Conservation (phyloP, 2,113 vertebrate genomes). For the Pluvianellus socialis region DNA sequence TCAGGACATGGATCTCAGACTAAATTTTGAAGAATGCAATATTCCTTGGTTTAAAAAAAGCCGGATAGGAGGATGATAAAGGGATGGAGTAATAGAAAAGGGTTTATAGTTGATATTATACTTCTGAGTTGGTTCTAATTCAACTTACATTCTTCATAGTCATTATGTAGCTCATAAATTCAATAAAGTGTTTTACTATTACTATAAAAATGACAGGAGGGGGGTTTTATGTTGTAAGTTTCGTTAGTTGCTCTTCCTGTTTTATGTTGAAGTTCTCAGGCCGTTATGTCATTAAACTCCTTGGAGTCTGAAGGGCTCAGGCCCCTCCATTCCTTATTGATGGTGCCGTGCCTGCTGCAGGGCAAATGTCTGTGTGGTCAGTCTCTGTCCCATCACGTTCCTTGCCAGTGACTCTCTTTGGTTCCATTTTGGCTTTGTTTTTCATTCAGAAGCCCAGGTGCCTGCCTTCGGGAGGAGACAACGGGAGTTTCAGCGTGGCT, state of each 20-base stretch:
- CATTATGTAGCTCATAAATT: constrained; percentile 87
- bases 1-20: constrained; percentile 26
- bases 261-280: constrained; percentile 80
- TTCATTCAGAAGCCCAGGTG: neutral
- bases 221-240: constrained; percentile 86
- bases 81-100: constrained; percentile 73
- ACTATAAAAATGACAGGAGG: constrained; percentile 88
- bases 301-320: constrained; percentile 78
- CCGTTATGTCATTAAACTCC: constrained; percentile 82
- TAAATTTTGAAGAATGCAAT: constrained; percentile 58
- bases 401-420: neutral
- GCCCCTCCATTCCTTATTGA: constrained; percentile 29
- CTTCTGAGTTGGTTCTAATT: constrained; percentile 83
- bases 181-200: constrained; percentile 87
- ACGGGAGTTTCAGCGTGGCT: neutral
- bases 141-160: constrained; percentile 82
- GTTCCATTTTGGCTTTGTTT: neutral
- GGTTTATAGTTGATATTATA: constrained; percentile 83
- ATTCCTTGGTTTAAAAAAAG: constrained; percentile 66
- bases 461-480: neutral
- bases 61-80: constrained; percentile 65
- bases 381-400: neutral
- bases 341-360: neutral
- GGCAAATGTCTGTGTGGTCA: neutral
- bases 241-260: constrained; percentile 80